Base-by-base conservation (phyloP, 2,797 vertebrate species). In the Enteromius fasciolatus region DNA sequence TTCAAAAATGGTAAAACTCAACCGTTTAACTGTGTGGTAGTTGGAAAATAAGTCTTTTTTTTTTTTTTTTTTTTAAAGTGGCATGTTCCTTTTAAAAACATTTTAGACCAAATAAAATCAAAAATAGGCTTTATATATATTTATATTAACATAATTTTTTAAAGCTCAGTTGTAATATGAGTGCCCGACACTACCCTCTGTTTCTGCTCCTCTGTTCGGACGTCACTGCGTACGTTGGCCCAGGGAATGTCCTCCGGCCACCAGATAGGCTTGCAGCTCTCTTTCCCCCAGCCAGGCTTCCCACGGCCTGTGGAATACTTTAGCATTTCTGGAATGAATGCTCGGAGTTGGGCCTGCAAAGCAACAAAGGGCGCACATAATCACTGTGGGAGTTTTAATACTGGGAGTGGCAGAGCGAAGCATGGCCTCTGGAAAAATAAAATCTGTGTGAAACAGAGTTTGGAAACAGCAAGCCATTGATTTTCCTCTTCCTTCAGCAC, bases 241-340 rank as follows among this genome's bases (percentile, higher is more conserved):
- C 98, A 99, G 0, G 98, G 98, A 74, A 99, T 99, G 87, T 99
- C 98, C 80, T 99, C 97, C 0, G 98, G 98, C 98, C 98, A 99
- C 98, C 98, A 99, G 83, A 98, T 89, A 0, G 98, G 98, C 85
- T 99, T 99, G 91, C 98, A 99, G 93, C 97, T 99, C 89, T 99
- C 98, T 86, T 99, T 99, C 2, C 98, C 98, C 98, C 98, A 99
- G 89, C 98, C 98, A 0, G 98, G 98, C 85, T 99, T 99, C 10
- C 98, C 98, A 14, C 98, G 94, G 63, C 98, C 98, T 0, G 98
- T 99, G 3, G 98, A 99, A 83, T 99, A 99, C 89, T 99, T 99
- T 86, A 99, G 93, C 98, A 99, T 99, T 92, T 99, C 98, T 0
- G 98, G 98, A 92, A 99, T 99, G 92, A 99, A 99, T 0, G 98